Evolutionary conservation across 2,113 vertebrate genomes (phyloP), one percentile per base, ranked within the genome.

Genomic region (Stigmatopora nigra): DNA sequence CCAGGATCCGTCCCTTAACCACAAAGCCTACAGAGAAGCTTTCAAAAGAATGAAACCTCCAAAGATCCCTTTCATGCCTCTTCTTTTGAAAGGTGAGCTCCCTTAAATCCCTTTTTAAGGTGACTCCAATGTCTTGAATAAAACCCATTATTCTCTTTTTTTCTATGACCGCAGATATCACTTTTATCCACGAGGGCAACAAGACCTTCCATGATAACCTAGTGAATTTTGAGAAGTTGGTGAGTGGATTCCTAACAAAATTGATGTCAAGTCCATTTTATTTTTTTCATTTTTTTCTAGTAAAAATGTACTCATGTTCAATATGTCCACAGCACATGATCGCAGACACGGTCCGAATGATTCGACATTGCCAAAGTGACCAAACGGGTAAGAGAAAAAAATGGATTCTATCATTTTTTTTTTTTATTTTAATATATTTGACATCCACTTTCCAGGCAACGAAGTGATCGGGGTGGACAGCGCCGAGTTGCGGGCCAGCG

Each of bases 171-270:
- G 11, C 4, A 99, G 96, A 99, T 85, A 95, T 98, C 78, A 99
- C 96, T 19, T 98, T 99, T 76, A 98, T 98, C 83, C 95, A 99
- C 3, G 96, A 99, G 89, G 97, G 97, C 85, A 99, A 99, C 85
- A 99, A 99, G 89, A 99, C 96, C 0, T 99, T 99, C 87, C 91
- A 97, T 78, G 95, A 98, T 89, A 98, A 98, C 88, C 92, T 99
- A 67, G 95, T 99, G 87, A 99, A 99, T 79, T 99, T 98, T 89
- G 95, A 99, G 89, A 98, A 99, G 76, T 91, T 99, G 94, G 97
- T 98, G 82, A 80, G 95, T 88, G n/a, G 38, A 62, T 10, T 38
- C 16, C 25, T 31, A 31, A 31, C 25, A 31, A 31, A 31, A 31
- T 31, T 31, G 25, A 31, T 3, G 25, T 31, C 25, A 31, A 31